These are phyloP conservation scores for Heliocidaris erythrogramma DNA, from an alignment of 35 echinoderm and acorn worm species.

Conservation along the genomic window DNA sequence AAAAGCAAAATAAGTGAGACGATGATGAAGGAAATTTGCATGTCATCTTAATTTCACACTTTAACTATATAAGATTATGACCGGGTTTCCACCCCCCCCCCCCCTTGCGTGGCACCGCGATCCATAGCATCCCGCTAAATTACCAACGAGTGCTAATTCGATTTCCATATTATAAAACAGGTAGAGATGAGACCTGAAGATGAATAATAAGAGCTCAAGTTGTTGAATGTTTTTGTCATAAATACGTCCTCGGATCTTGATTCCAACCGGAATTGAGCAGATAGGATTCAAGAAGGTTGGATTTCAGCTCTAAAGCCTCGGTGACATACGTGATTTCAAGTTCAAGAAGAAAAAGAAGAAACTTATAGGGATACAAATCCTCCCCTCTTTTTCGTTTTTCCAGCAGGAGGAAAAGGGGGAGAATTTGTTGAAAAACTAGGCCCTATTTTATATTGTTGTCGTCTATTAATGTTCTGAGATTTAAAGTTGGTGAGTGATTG, in stretches of 20 bases:
- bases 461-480: not conserved
- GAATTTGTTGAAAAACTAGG: not conserved
- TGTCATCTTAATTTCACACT: not conserved
- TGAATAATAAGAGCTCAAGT: not conserved
- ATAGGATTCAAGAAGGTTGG: slow-evolving; percentile 22
- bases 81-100: not conserved
- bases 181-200: not conserved
- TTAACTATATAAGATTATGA: not conserved
- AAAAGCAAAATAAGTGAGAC: not conserved
- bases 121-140: not conserved
- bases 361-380: slow-evolving; percentile 1
- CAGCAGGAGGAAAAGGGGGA: not conserved
- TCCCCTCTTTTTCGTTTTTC: not conserved
- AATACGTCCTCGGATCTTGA: not conserved
- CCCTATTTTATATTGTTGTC: not conserved
- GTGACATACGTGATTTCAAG: not conserved
- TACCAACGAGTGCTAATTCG: not conserved
- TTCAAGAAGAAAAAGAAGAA: not conserved
- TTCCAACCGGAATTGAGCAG: not conserved
- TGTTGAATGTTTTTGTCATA: slow-evolving; percentile 5
- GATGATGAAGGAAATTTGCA: not conserved
- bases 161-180: not conserved
- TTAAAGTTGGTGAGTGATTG: not conserved
- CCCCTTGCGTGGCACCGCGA: not conserved
- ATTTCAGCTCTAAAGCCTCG: slow-evolving; percentile 7